Evolutionary conservation across 2,797 vertebrate species (phyloP), one percentile per base, ranked within the genome.

Genomic region (Eulemur mongoz): DNA sequence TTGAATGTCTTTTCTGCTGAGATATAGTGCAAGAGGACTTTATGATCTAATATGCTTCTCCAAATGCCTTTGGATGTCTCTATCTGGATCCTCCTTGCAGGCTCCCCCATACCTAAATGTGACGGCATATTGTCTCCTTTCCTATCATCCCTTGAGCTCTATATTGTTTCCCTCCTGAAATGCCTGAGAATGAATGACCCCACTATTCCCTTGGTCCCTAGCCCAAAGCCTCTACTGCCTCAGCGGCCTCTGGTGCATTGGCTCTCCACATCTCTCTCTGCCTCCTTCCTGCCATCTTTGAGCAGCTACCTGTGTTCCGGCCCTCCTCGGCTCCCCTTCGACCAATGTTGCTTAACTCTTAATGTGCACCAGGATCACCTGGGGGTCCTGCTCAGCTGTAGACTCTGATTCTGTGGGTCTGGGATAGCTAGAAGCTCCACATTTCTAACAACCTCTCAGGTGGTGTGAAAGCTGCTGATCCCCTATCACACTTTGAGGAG

Each of bases 361-460:
- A 73, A n/a, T 48, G 5, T 13, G 4, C 13, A 25, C 12, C 0
- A 12, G 10, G 4, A 23, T 72, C 67, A 91, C 59, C 32, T n/a
- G 2, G 50, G 61, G 18, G 78, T 73, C 2, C 45, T 48, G 6
- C 80, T 84, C 48, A 50, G 52, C 18, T 32, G 54, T 2, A 23
- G 32, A 72, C 40, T 76, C 61, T 38, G 59, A 38, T 54, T 32
- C 76, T 32, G 30, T n/a, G 18, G n/a, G 23, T 63, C 67, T 20
- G 32, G 40, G 54, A 17, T 27, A 67, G 9, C 50, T 32, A 43
- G 57, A 52, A 17, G 4, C 7, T 67, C 25, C 32, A 32, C 12
- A 25, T 76, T 93, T 76, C 72, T 94, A 81, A 78, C 30, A 65
- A 87, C 50, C 32, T 80, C 61, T 48, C 38, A 57, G n/a, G 18